Conservation (phyloP, 2,797 vertebrate species). For the Brachyalestes nurse region DNA sequence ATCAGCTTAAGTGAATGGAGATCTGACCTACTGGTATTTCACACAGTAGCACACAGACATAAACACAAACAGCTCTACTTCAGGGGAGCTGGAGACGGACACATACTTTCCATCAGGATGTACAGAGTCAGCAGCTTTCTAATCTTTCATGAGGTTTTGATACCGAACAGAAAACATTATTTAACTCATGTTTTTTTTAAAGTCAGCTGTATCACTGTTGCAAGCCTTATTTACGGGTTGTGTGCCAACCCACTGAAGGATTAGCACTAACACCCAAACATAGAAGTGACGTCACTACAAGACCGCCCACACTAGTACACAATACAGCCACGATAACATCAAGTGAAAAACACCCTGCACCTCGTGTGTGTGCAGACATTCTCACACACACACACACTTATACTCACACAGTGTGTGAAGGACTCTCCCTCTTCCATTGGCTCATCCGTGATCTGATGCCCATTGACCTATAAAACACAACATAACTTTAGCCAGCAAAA, state of each 20-base stretch:
- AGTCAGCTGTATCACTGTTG: background rate
- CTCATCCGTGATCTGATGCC: slow-evolving; percentile 93
- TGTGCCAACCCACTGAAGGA: background rate
- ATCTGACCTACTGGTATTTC: slow-evolving; percentile 19
- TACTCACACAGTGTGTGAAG: slow-evolving; percentile 91
- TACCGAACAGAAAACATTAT: background rate
- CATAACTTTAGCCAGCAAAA: background rate
- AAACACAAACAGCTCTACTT: background rate
- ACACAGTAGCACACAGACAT: background rate
- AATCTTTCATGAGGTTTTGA: background rate
- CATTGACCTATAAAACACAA: slow-evolving; percentile 84
- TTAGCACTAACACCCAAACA: slow-evolving; percentile 6
- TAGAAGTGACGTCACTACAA: background rate
- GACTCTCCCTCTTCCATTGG: slow-evolving; percentile 96
- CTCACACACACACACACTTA: slow-evolving; percentile 29
- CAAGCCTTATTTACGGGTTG: background rate
- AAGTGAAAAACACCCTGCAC: background rate
- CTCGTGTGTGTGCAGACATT: too few relatives aligned
- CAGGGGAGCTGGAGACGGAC: background rate
- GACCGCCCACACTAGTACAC: background rate
- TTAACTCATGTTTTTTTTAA: background rate
- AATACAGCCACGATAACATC: background rate
- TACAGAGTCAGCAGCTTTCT: background rate
- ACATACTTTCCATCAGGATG: background rate
- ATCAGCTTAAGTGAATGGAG: slow-evolving; percentile 45